Base-by-base conservation (phyloP, 2,888 invertebrate species). In the Parnassius mnemosyne region DNA sequence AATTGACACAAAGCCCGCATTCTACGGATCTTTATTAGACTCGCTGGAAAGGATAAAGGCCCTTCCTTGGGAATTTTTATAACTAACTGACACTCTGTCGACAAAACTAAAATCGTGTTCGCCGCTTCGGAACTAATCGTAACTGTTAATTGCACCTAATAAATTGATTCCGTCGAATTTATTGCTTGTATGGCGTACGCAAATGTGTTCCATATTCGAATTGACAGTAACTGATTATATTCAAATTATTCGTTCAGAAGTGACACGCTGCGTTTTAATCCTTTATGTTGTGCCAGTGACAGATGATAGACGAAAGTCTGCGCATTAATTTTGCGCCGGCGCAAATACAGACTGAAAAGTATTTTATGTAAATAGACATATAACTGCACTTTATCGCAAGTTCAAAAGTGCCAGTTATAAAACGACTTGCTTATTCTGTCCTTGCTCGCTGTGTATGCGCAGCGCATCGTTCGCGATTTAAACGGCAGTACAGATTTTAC, bases 1-100 rank as follows among this genome's bases (percentile, higher is more conserved):
- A 88, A 88, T 87, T 89, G 86, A 87, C 83, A 83, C 79, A 80
- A 74, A 81, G 74, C 80, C 83, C 80, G 80, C 86, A 85, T 87
- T 82, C 86, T 79, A 71, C 66, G 61, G 63, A 73, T 70, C 76
- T 84, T 84, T 83, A 81, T 83, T 81, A 78, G 75, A 71, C 73
- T 76, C 75, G 73, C 72, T 72, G 68, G 74, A 42, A 56, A 56
- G 57, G 61, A 65, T 56, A 60, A 59, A 60, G 59, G 56, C 50
- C 25, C 41, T 34, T 58, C 56, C 13, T 53, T 49, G 62, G 57
- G 74, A 77, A 78, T 80, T 79, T 81, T 79, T 80, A 79, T 79
- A 79, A 76, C 72, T 79, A 79, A 76, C 72, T 66, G 61, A 52
- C 57, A 53, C 56, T 46, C 52, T 56, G 34, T 61, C 52, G 63